Conservation (phyloP, 2,797 vertebrate species). For the Eulemur albifrons region DNA sequence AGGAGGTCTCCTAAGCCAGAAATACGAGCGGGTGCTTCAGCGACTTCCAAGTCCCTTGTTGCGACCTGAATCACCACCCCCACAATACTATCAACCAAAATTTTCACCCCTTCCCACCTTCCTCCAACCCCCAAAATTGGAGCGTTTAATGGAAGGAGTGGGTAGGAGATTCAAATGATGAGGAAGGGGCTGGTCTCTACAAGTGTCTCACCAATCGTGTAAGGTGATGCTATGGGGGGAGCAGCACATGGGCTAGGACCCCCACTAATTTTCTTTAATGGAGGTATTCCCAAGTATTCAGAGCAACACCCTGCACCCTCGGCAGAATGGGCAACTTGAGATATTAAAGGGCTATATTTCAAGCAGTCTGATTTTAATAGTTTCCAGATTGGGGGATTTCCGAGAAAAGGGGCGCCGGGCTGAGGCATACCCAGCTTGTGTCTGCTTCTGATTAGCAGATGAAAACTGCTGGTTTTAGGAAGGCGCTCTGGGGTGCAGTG, state of each 20-base stretch:
- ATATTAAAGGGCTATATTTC: constrained; percentile 83
- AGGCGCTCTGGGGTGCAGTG: constrained; percentile 66
- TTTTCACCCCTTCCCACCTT: neutral
- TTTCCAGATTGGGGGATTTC: constrained; percentile 84
- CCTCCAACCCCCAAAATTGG: neutral
- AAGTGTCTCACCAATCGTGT: neutral
- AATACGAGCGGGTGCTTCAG: neutral
- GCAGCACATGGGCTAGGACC: neutral
- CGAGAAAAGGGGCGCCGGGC: constrained; percentile 69
- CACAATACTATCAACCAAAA: neutral
- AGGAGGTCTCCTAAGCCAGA: neutral
- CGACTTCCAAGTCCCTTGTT: neutral
- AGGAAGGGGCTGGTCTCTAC: neutral
- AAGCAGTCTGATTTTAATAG: constrained; percentile 81
- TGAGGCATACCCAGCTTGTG: constrained; percentile 57
- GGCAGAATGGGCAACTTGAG: constrained; percentile 71
- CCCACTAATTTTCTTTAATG: constrained; percentile 48
- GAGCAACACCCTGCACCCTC: constrained; percentile 50
- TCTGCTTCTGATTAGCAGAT: constrained; percentile 84
- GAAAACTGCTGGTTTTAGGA: constrained; percentile 78
- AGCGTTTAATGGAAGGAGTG: neutral
- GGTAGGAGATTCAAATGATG: constrained; percentile 32
- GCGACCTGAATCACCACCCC: neutral
- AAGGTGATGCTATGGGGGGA: neutral
- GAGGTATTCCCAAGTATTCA: constrained; percentile 48